phyloP scores from a whole-genome alignment of 2,797 vertebrate species.

The Chrosomus eos region DNA sequence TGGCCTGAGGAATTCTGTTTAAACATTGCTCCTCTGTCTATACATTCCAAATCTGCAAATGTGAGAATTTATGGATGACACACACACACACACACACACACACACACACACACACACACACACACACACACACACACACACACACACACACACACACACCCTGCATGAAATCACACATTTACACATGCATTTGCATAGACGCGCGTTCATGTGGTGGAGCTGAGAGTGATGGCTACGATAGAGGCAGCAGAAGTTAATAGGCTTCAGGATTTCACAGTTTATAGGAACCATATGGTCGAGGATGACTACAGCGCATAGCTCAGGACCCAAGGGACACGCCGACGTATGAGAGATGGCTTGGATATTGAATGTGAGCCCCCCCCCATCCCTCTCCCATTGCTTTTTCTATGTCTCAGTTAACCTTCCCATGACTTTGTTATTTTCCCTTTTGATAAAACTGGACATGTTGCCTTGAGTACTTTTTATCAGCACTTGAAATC shows the following conservation, averaged over 20 bases:
- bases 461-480: neutral
- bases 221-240: conserved; percentile 39
- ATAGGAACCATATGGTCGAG: conserved; percentile 63
- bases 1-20: conserved; percentile 64
- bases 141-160: neutral
- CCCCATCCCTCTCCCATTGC: neutral
- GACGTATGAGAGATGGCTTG: conserved; percentile 56
- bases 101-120: neutral
- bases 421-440: conserved; percentile 34
- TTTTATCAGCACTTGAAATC: neutral
- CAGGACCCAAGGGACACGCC: conserved; percentile 54
- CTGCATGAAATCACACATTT: conserved; percentile 13
- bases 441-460: conserved; percentile 17
- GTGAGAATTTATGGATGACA: neutral
- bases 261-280: conserved; percentile 61
- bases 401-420: neutral
- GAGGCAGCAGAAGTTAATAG: conserved; percentile 56
- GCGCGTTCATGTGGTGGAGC: conserved; percentile 29
- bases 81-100: neutral
- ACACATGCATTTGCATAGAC: conserved; percentile 52
- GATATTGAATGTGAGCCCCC: conserved; percentile 56
- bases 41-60: neutral
- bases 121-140: neutral
- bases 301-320: conserved; percentile 61
- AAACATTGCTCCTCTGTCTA: neutral